Conservation (phyloP, 2,113 vertebrate species). For the Malurus melanocephalus region DNA sequence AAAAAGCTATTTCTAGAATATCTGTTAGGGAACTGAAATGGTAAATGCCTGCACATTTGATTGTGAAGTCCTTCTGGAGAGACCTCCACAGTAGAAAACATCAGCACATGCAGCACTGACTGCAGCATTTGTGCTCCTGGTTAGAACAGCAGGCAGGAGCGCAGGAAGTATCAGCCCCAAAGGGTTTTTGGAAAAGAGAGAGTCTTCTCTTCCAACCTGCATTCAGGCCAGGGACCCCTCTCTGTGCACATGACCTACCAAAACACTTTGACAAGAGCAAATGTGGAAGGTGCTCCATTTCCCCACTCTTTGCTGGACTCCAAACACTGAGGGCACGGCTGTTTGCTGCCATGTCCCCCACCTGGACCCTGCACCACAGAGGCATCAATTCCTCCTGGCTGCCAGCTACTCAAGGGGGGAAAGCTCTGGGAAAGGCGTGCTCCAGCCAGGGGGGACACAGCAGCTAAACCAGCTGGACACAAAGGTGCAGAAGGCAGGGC, state of each 20-base stretch:
- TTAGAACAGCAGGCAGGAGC: fast-evolving
- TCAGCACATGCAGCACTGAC: fast-evolving
- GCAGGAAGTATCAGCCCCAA: neutral
- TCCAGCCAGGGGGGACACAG: neutral
- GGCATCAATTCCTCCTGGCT: neutral
- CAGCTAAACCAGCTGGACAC: neutral
- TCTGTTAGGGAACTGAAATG: neutral
- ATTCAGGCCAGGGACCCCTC: neutral
- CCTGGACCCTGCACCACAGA: neutral
- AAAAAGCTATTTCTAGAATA: neutral
- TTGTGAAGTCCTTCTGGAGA: neutral
- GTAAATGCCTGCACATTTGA: fast-evolving
- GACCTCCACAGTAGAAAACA: neutral
- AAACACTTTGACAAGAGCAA: neutral
- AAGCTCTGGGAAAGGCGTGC: neutral
- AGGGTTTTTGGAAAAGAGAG: fast-evolving
- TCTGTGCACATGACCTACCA: neutral
- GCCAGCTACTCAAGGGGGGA: neutral
- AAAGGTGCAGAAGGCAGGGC: neutral
- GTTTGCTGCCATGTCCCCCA: neutral
- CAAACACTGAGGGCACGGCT: fast-evolving
- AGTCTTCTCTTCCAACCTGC: neutral
- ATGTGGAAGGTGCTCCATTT: neutral
- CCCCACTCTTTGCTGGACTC: neutral
- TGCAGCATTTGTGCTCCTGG: neutral